Percentiles rank a stretch among this genome's conserved stretches.
Conservation (phyloP, 2,888 invertebrate genomes). For the Invenusta paracnida region DNA sequence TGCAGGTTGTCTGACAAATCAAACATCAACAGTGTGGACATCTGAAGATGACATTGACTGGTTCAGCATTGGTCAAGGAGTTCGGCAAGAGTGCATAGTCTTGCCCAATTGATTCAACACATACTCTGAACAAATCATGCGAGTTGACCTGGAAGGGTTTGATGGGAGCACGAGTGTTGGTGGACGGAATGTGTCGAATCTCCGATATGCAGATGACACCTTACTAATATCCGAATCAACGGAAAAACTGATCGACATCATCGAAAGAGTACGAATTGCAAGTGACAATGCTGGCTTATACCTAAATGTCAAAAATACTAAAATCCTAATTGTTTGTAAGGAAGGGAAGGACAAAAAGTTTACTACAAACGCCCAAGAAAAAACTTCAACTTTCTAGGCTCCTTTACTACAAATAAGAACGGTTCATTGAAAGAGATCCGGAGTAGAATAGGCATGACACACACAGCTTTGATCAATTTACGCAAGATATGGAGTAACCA, state of each 20-base stretch:
- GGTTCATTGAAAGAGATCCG: not conserved
- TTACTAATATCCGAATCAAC: not conserved
- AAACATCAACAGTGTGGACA: not conserved
- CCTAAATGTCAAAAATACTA: not conserved
- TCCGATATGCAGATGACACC: not conserved
- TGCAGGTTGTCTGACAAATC: no score
- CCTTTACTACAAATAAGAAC: not conserved
- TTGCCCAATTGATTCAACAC: not conserved
- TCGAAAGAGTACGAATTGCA: not conserved
- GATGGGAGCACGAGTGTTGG: not conserved
- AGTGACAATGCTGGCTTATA: not conserved
- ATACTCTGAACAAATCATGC: not conserved
- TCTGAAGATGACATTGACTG: not conserved
- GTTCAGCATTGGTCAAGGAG: not conserved
- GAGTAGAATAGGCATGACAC: not conserved
- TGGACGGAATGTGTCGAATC: not conserved
- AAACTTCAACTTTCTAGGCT: not conserved
- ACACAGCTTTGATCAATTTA: not conserved
- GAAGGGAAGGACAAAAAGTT: not conserved
- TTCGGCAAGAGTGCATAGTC: not conserved
- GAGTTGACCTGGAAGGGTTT: not conserved
- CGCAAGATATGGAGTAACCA: not conserved
- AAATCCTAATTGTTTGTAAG: not conserved
- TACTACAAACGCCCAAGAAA: not conserved
- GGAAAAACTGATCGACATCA: not conserved